phyloP scores from a whole-genome alignment of 2,888 invertebrate species.

The Chloromyia formosa region DNA sequence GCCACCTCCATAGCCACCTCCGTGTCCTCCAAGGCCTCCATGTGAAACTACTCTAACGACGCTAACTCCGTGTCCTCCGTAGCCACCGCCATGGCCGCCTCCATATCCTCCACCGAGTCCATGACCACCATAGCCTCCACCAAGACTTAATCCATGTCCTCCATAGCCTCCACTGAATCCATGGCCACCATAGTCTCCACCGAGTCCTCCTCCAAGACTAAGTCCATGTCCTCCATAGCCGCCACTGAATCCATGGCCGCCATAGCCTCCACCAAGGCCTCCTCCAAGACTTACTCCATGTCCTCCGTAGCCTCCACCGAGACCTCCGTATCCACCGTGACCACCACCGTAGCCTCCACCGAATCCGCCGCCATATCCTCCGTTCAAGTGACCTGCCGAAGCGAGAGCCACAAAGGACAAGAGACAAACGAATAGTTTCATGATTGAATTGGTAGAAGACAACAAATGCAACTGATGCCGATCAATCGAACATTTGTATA shows the following conservation, averaged over 20 bases:
- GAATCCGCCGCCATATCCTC: constrained; percentile 32
- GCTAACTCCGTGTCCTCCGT: no score
- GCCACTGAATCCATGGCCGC: not conserved
- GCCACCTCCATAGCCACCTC: constrained; percentile 2
- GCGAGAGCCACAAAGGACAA: not conserved
- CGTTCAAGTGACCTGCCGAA: constrained; percentile 48
- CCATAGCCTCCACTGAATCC: not conserved
- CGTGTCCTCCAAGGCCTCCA: no score
- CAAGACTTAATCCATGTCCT: not conserved
- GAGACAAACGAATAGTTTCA: constrained; percentile 23
- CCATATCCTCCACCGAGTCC: not conserved
- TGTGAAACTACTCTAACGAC: no score
- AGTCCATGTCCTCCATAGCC: not conserved
- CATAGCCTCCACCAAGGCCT: not conserved
- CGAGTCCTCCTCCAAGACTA: not conserved
- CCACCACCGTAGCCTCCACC: not conserved
- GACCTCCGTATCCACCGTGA: constrained; percentile 1
- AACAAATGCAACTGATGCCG: no score
- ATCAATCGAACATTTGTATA: no score
- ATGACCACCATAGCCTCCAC: constrained; percentile 2
- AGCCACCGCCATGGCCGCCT: not conserved
- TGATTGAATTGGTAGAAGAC: not conserved
- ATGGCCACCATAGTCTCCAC: constrained; percentile 9
- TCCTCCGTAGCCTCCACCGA: constrained; percentile 5
- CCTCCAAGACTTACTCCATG: constrained; percentile 5